phyloP scores from a whole-genome alignment of 2,113 vertebrate species.

The Anthoscopus minutus region DNA sequence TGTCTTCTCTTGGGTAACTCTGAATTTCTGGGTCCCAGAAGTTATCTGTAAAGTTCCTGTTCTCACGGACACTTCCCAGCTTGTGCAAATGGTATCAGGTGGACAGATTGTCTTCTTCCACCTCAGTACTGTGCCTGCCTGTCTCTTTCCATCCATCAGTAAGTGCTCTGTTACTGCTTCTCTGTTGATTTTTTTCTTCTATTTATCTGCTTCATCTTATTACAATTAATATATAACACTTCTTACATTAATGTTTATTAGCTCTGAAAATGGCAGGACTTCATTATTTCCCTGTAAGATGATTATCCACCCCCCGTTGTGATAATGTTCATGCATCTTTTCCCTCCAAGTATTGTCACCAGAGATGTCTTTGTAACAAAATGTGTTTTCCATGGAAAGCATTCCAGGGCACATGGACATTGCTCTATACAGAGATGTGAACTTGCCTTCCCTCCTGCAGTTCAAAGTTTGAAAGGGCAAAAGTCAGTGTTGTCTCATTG shows the following conservation, averaged over 20 bases:
- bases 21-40: not conserved
- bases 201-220: not conserved
- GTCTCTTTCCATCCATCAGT: not conserved
- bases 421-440: not conserved
- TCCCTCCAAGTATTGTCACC: not conserved
- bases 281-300: not conserved
- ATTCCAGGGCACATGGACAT: not conserved
- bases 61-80: not conserved
- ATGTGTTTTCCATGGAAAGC: not conserved
- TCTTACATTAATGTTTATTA: not conserved
- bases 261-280: not conserved
- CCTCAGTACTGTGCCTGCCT: not conserved
- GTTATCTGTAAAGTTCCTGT: not conserved
- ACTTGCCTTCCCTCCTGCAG: conserved; percentile 15
- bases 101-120: not conserved
- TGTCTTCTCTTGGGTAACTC: not conserved
- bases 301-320: rapidly evolving
- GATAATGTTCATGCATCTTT: not conserved
- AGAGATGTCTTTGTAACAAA: not conserved
- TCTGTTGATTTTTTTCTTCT: not conserved
- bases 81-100: not conserved
- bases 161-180: not conserved
- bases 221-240: not conserved
- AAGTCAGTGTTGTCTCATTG: not conserved
- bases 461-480: conserved; percentile 57